These are phyloP conservation scores for Macrocentrus cingulum DNA, from an alignment of 1,140 invertebrate genomes.

Conservation along the genomic window DNA sequence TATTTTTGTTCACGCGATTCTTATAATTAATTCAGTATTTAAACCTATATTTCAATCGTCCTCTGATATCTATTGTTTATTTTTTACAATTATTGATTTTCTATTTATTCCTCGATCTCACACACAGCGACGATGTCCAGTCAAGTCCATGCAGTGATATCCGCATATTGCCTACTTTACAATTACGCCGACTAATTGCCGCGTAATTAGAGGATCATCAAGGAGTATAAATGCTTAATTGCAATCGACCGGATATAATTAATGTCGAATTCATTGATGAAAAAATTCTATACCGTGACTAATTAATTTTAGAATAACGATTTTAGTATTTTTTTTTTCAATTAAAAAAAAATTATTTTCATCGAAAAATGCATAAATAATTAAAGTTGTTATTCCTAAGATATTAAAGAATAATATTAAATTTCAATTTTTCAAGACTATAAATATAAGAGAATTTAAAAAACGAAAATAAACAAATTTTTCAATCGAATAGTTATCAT, in stretches of 20 bases:
- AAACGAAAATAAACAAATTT: no score
- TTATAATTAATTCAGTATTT: no score
- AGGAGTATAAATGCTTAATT: conserved; percentile 49
- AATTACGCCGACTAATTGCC: conserved; percentile 47
- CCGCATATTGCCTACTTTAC: conserved; percentile 41
- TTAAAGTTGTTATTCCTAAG: no score
- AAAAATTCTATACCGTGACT: not conserved
- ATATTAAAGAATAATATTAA: no score
- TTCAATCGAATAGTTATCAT: no score
- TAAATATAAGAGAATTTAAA: no score
- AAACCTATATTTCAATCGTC: no score
- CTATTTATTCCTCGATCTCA: not conserved
- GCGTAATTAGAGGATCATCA: conserved; percentile 48
- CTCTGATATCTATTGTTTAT: no score
- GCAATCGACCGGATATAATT: conserved; percentile 30
- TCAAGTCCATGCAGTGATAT: conserved; percentile 37
- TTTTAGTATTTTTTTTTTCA: conserved; percentile 1
- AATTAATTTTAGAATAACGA: conserved; percentile 14
- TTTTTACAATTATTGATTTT: not conserved
- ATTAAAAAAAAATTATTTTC: no score
- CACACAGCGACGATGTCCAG: conserved; percentile 1
- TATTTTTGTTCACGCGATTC: no score
- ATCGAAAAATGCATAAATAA: no score
- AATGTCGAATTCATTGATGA: conserved; percentile 1
- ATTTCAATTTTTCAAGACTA: no score